A percentile compares a stretch with the other conserved stretches of the same genome.
These are phyloP conservation scores for Megaceryle maxima DNA, from an alignment of 2,113 vertebrate genomes.

Conservation along the genomic window DNA sequence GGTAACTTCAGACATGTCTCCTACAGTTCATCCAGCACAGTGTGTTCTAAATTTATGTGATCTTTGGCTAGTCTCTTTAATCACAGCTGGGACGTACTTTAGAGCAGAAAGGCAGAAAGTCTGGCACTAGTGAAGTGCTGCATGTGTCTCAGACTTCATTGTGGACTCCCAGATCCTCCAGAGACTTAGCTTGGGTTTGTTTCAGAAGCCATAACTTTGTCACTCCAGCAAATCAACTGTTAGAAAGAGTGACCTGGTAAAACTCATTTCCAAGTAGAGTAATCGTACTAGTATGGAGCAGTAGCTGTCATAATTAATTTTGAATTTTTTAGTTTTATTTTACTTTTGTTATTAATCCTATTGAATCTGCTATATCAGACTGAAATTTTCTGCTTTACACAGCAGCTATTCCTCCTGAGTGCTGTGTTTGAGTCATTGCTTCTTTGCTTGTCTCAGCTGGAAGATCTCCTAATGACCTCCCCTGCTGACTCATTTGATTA, in stretches of 20 bases:
- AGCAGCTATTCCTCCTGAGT: not conserved
- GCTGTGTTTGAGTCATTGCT: not conserved
- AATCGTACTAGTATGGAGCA: not conserved
- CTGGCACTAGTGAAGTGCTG: not conserved
- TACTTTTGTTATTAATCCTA: not conserved
- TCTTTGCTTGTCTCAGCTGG: slow-evolving; percentile 11
- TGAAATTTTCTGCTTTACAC: not conserved
- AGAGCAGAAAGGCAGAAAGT: not conserved
- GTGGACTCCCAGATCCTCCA: not conserved
- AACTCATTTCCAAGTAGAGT: not conserved
- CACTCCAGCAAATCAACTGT: not conserved
- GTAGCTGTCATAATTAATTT: not conserved
- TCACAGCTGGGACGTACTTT: not conserved
- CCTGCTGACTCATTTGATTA: not conserved
- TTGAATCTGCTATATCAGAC: not conserved
- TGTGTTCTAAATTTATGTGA: not conserved
- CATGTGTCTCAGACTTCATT: not conserved
- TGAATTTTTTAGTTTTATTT: not conserved
- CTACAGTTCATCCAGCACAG: not conserved
- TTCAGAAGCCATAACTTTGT: not conserved
- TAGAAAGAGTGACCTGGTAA: not conserved
- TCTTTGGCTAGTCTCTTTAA: not conserved
- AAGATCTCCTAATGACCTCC: not conserved
- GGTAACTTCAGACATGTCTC: not conserved
- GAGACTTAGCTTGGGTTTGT: rapidly evolving